Base-by-base conservation (phyloP, 2,797 vertebrate genomes). In the Bovichtus variegatus region DNA sequence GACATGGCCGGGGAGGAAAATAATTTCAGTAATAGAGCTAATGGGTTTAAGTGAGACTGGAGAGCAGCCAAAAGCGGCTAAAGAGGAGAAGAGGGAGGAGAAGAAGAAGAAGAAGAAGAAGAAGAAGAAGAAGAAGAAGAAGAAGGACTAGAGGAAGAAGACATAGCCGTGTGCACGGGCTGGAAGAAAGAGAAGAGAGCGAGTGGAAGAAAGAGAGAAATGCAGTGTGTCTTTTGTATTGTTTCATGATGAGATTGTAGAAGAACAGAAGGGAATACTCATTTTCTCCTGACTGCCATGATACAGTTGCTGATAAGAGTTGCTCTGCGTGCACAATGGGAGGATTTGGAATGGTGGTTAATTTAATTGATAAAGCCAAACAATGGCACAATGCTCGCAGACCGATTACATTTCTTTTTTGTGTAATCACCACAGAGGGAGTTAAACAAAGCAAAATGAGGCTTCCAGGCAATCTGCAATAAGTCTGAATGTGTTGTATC, bases 11-110 rank as follows among this genome's bases (percentile, higher is more conserved):
- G 77, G 83, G 85, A 96, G 95, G 93, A 92, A 96, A 96, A 96
- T 95, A 91, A 96, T 96, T 95, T 96, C 93, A 94, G 93, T 95
- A 95, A 96, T 96, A 96, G 95, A 95, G 92, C 93, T 96, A 96
- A 96, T 96, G 95, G 94, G 94, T 96, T 96, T 96, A 94, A 96
- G 94, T 96, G 94, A 92, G 94, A 91, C 94, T 96, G 96, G 95
- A 95, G 85, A 89, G 83, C 83, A 90, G 94, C 96, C 96, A 96
- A 93, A 83, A 91, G 78, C 91, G 88, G 93, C 91, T 95, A 87
- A 90, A 91, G 80, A 89, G 82, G 76, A 87, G 71, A 23, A 70
- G 81, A 80, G 67, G 81, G 63, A 76, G 72, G 65, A 74, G 82
- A 72, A 66, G 71, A 90, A 91, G 91, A 86, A 76, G 91, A 86